Evolutionary conservation across 2,113 vertebrate genomes (phyloP).

Genomic region (Sprattus sprattus): DNA sequence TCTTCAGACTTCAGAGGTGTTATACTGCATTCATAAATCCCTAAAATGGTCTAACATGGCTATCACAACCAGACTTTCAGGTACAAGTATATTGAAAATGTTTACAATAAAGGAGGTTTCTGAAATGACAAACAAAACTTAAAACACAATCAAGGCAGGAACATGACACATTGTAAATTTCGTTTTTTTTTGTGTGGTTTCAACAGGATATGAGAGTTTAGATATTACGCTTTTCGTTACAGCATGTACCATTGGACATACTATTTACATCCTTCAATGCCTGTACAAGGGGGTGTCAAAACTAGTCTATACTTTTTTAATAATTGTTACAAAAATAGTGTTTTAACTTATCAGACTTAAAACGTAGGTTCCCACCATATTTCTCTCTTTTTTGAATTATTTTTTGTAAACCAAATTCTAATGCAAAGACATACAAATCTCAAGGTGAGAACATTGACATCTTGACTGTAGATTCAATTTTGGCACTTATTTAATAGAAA

Average conservation of each 20-base stretch:
- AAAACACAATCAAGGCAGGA: constrained; percentile 15
- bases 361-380: not conserved
- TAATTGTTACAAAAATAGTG: constrained; percentile 74
- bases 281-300: constrained; percentile 62
- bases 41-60: not conserved
- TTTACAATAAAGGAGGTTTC: not conserved
- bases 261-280: constrained; percentile 67
- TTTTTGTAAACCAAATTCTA: constrained; percentile 62
- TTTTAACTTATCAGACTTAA: constrained; percentile 62
- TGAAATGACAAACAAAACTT: not conserved
- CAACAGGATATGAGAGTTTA: constrained; percentile 22
- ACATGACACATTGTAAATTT: constrained; percentile 13
- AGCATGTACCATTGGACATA: constrained; percentile 60
- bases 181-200: constrained; percentile 27
- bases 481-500: constrained; percentile 75
- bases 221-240: constrained; percentile 32
- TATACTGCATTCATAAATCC: not conserved
- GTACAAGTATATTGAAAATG: constrained; percentile 28
- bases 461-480: constrained; percentile 58
- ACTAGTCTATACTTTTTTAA: constrained; percentile 36
- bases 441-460: constrained; percentile 59
- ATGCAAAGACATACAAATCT: constrained; percentile 70
- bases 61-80: not conserved
- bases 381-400: constrained; percentile 44
- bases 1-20: not conserved